Base-by-base conservation (phyloP, 2,797 vertebrate genomes). In the Scomberomorus guttatus region DNA sequence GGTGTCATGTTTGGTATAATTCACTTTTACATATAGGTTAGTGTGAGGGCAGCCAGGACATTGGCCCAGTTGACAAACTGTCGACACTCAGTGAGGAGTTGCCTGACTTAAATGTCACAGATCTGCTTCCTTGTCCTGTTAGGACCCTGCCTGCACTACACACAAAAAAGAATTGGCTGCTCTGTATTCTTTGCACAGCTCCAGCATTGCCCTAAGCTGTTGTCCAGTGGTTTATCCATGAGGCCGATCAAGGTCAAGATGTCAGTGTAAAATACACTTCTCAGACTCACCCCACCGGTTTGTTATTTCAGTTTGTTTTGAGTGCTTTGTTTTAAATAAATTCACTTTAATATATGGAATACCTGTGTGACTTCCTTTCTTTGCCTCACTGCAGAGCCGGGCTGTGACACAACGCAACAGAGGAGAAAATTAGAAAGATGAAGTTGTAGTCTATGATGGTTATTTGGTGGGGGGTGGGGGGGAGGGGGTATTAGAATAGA, bases 371-470 rank as follows among this genome's bases (percentile, higher is more conserved):
- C 37, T 37, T 37, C 37, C 7, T 34, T 34, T 37, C 11, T 37
- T 37, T 37, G 37, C 37, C 9, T 3, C 37, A 37, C 32, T 32
- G 5, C 7, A 32, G 32, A 32, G 32, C 32, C 3, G 32, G 37
- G 37, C 37, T 37, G 37, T 37, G 37, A 37, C 37, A 37, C 37
- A 37, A 37, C 79, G 90, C 90, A 90, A 87, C 89, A 90, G 88
- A 92, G 94, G 90, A 78, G 91, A 92, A 95, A 94, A 94, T 94
- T 91, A 93, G 92, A 91, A 93, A 90, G 87, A 93, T 90, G 81
- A 91, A 89, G 87, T 76, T 87, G 86, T 89, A 83, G 83, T 63
- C 80, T 29, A 17, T 55, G 67, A 81, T 85, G 81, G 70, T 84
- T 88, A 71, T 79, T 91, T 90, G 77, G 7, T n/a, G 56, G 24